Base-by-base conservation (phyloP, 2,888 invertebrate genomes). In the Clusia tigrina region DNA sequence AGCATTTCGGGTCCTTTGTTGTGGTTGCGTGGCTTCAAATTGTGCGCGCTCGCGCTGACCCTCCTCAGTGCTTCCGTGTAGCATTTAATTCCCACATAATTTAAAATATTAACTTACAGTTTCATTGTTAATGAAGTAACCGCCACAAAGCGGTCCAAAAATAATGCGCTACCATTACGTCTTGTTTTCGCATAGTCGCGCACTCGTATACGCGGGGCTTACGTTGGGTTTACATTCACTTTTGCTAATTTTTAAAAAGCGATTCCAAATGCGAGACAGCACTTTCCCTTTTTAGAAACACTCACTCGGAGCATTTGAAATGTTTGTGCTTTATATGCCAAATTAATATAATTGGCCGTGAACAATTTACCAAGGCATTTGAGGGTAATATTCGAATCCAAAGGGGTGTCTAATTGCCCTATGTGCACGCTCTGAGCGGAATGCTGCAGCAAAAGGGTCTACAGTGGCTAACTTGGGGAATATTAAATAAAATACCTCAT, bases 191-290 rank as follows among this genome's bases (percentile, higher is more conserved):
- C 17, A 17, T 54, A 17, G 24, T 2, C 54, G n/a, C 54, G 32
- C 5, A 32, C 5, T 15, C 42, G 42, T 3, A 3, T 3, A 42
- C n/a, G 42, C 18, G 48, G 5, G n/a, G n/a, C n/a, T n/a, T 22
- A 48, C 48, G 48, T 48, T 46, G 18, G 26, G 24, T 53, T n/a
- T n/a, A 68, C 71, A 71, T 74, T 73, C 72, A 73, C 74, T 74
- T 74, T 73, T 69, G 20, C 65, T 54, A 54, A 60, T 20, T 46
- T 22, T 53, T 5, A 23, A 24, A 55, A 63, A 59, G 23, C 32
- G 42, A 26, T 37, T 37, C 24, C 46, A 42, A 54, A 52, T 58
- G 12, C 20, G 17, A 10, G 51, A 37, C 53, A 10, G 26, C 54
- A 52, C 58, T 32, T 58, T 58, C 58, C 26, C 58, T 46, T 58